Conservation (phyloP, 1,140 invertebrate species). For the Luehdorfia chinensis region DNA sequence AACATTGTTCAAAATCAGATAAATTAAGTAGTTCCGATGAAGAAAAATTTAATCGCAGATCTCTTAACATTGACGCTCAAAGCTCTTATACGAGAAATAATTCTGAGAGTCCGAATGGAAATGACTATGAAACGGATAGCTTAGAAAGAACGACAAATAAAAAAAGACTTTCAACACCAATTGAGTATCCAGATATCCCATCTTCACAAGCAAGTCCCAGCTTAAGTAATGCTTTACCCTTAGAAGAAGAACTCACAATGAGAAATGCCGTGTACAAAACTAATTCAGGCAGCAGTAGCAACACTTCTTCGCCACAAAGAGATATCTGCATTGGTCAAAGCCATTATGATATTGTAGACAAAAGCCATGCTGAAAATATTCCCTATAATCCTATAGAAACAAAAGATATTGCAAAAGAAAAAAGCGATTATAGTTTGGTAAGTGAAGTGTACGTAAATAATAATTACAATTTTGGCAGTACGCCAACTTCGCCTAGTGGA, state of each 20-base stretch:
- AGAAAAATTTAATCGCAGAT: conserved; percentile 38
- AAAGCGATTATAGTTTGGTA: conserved; percentile 81
- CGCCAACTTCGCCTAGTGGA: conserved; percentile 78
- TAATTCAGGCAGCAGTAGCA: conserved; percentile 79
- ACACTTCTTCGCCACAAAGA: conserved; percentile 76
- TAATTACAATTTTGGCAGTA: conserved; percentile 82
- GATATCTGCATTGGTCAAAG: conserved; percentile 72
- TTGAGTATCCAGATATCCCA: conserved; percentile 80
- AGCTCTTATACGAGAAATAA: conserved; percentile 30
- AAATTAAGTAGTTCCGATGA: conserved; percentile 57
- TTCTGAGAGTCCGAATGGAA: conserved; percentile 53
- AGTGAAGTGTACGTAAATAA: conserved; percentile 89
- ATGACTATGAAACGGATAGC: conserved; percentile 88
- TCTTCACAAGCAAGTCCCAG: conserved; percentile 84
- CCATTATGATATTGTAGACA: conserved; percentile 69
- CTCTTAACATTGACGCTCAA: conserved; percentile 24
- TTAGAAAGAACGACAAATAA: conserved; percentile 80
- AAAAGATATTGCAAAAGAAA: conserved; percentile 25
- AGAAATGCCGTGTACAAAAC: conserved; percentile 82
- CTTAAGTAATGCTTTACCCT: conserved; percentile 82
- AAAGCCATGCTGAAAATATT: conserved; percentile 32
- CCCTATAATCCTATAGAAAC: conserved; percentile 17
- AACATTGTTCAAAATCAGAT: conserved; percentile 60
- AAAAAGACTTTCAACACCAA: conserved; percentile 79
- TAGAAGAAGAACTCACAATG: conserved; percentile 88